Evolutionary conservation across 2,888 invertebrate species (phyloP).

Genomic region (Drosophila meridionalis): DNA sequence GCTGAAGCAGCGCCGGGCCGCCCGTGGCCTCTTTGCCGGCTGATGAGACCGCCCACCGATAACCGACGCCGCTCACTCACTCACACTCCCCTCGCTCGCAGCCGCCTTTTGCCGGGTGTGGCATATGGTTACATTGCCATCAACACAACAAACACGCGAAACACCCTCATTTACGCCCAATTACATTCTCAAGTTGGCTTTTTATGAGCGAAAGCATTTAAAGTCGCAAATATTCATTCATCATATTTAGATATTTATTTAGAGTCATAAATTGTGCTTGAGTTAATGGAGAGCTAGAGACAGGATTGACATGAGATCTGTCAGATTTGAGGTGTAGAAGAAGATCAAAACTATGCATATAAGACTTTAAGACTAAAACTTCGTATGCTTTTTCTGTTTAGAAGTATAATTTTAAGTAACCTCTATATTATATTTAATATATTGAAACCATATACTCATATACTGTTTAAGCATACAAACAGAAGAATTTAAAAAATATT

Average conservation of each 20-base stretch:
- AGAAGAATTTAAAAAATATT: too few relatives aligned
- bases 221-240: background rate
- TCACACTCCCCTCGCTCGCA: background rate
- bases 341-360: background rate
- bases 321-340: background rate
- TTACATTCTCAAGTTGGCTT: slow-evolving; percentile 74
- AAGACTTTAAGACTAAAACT: background rate
- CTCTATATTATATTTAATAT: too few relatives aligned
- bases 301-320: background rate
- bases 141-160: slow-evolving; percentile 59
- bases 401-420: background rate
- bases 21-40: slow-evolving; percentile 69
- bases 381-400: background rate
- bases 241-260: background rate
- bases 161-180: slow-evolving; percentile 83
- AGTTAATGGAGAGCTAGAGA: background rate
- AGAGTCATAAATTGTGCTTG: background rate
- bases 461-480: too few relatives aligned
- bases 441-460: too few relatives aligned
- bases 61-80: slow-evolving; percentile 15
- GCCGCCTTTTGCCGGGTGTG: slow-evolving; percentile 60
- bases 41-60: slow-evolving; percentile 79
- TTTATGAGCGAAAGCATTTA: slow-evolving; percentile 40
- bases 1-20: slow-evolving; percentile 42
- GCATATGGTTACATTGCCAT: slow-evolving; percentile 67